Evolutionary conservation across 2,113 vertebrate species (phyloP).

Genomic region (Pholis gunnellus): DNA sequence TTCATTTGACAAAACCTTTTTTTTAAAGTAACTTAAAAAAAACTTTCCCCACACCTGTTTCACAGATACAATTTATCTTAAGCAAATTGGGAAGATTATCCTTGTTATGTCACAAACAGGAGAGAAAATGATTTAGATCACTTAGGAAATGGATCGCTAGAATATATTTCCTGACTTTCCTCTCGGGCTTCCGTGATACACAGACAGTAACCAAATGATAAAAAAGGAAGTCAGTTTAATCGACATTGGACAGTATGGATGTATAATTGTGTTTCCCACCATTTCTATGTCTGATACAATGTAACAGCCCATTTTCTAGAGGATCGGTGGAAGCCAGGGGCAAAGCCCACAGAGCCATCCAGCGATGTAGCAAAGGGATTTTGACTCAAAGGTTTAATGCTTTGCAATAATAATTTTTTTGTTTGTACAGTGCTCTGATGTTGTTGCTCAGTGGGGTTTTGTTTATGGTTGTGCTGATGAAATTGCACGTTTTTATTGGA

Average conservation of each 20-base stretch:
- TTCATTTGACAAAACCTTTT: background rate
- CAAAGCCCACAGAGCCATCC: background rate
- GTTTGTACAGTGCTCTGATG: background rate
- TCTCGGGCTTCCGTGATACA: background rate
- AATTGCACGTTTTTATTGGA: background rate
- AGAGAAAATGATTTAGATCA: background rate
- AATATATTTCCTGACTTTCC: background rate
- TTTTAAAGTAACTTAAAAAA: too few species aligned
- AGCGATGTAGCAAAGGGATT: background rate
- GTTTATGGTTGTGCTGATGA: background rate
- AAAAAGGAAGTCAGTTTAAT: background rate
- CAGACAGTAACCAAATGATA: background rate
- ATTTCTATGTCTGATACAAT: background rate
- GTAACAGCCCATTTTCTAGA: too few species aligned
- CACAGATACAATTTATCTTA: too few species aligned
- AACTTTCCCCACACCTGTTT: too few species aligned
- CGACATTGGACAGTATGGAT: background rate
- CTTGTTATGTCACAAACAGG: background rate
- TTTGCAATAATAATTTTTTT: constrained; percentile 10
- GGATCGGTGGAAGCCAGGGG: too few species aligned
- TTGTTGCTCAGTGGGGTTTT: background rate
- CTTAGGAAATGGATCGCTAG: background rate
- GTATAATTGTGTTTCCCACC: background rate
- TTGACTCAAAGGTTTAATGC: background rate
- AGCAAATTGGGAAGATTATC: too few species aligned